phyloP scores from a whole-genome alignment of 1,140 invertebrate genomes.

The Lethocerus indicus region DNA sequence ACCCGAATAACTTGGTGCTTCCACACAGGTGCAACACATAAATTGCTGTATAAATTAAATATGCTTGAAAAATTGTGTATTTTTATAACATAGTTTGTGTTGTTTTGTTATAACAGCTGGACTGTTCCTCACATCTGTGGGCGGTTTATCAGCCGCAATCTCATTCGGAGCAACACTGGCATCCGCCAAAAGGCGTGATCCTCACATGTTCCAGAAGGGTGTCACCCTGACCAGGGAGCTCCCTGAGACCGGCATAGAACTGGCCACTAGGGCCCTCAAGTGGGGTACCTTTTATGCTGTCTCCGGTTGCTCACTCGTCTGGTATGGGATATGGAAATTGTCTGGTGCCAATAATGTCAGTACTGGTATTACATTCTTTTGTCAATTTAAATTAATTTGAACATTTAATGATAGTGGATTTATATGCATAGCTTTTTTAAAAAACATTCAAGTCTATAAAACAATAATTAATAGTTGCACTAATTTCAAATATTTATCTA shows the following conservation, averaged over 20 bases:
- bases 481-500: not conserved
- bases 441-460: too few species aligned
- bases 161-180: conserved; percentile 67
- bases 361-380: conserved; percentile 2
- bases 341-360: conserved; percentile 63
- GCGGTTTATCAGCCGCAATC: conserved; percentile 58
- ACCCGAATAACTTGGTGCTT: too few species aligned
- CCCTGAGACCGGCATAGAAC: conserved; percentile 52
- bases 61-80: not conserved
- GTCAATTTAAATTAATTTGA: not conserved
- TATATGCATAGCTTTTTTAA: too few species aligned
- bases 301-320: conserved; percentile 59
- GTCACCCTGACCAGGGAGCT: conserved; percentile 40
- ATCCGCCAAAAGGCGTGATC: conserved; percentile 60
- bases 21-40: too few species aligned
- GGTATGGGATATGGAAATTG: conserved; percentile 75
- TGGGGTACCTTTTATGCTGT: conserved; percentile 78
- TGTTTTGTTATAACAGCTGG: conserved; percentile 35
- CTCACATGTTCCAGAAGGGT: conserved; percentile 61
- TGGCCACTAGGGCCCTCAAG: conserved; percentile 66
- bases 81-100: not conserved
- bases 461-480: not conserved
- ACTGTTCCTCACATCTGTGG: conserved; percentile 55
- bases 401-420: not conserved
- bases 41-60: too few species aligned